These are phyloP conservation scores for Scopus umbretta DNA, from an alignment of 2,113 vertebrate species.

Conservation along the genomic window DNA sequence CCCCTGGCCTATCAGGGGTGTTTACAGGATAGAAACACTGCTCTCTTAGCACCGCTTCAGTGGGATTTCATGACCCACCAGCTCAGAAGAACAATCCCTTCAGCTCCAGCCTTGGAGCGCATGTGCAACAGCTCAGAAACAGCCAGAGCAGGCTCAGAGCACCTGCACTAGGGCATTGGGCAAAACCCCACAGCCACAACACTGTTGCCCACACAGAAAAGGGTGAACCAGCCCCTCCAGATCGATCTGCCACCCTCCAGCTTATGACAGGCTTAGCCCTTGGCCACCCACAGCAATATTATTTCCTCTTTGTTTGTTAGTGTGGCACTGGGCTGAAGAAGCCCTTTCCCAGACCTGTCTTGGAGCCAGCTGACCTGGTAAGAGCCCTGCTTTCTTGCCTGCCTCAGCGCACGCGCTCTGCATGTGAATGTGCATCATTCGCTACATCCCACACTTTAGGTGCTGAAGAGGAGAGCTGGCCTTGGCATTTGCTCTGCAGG, in stretches of 20 bases:
- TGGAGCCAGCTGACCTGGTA: not conserved
- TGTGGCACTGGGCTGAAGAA: not conserved
- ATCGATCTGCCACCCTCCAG: not conserved
- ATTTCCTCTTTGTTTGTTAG: not conserved
- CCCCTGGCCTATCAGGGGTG: not conserved
- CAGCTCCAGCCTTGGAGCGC: not conserved
- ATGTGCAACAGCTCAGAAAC: not conserved
- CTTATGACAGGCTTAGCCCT: not conserved
- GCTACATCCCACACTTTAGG: not conserved
- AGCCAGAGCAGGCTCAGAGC: not conserved
- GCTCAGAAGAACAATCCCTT: not conserved
- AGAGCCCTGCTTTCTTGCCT: not conserved
- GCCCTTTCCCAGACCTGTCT: not conserved
- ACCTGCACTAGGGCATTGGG: not conserved
- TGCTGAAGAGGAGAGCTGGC: not conserved
- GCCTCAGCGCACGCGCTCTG: not conserved
- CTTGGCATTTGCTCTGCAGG: not conserved
- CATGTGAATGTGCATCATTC: not conserved
- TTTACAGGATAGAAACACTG: not conserved
- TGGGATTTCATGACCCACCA: not conserved
- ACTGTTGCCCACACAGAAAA: not conserved
- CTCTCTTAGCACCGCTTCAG: not conserved
- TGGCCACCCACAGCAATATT: not conserved
- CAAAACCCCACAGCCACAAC: not conserved
- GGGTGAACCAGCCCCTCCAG: not conserved